Conservation (phyloP, 2,888 invertebrate species). For the Eudemis profundana region DNA sequence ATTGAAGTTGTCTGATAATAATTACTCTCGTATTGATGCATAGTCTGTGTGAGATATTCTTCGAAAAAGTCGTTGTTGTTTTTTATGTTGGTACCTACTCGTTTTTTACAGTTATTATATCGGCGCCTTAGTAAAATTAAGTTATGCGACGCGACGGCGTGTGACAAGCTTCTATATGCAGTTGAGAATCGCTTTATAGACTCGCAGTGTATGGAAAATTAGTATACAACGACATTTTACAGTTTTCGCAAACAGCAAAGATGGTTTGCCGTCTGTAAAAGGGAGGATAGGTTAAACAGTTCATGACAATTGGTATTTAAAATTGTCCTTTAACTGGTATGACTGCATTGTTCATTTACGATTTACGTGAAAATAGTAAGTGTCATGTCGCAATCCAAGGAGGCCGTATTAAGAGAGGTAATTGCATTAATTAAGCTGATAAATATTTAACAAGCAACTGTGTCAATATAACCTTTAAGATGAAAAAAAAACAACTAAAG, state of each 20-base stretch:
- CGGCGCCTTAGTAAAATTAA: conserved; percentile 62
- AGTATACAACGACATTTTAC: neutral
- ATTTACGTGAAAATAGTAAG: no score
- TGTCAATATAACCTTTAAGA: no score
- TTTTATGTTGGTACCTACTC: conserved; percentile 39
- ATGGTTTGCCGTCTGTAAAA: neutral
- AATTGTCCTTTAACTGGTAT: neutral
- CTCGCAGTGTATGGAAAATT: neutral
- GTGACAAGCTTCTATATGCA: conserved; percentile 20
- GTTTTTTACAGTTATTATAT: conserved; percentile 57
- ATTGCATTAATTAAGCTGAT: no score
- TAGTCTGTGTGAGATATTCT: conserved; percentile 50
- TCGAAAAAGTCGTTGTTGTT: conserved; percentile 52
- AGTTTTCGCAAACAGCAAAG: neutral
- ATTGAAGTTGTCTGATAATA: neutral
- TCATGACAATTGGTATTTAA: neutral
- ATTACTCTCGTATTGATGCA: conserved; percentile 33
- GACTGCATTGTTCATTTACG: no score
- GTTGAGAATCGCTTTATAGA: neutral
- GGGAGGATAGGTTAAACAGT: neutral
- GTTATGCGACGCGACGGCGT: conserved; percentile 55
- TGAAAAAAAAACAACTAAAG: no score
- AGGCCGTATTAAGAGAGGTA: no score
- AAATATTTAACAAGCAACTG: no score
- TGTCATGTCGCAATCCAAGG: no score